Evolutionary conservation across 23 tunicate species (phyloP).

Genomic region (Diplosoma virens): DNA sequence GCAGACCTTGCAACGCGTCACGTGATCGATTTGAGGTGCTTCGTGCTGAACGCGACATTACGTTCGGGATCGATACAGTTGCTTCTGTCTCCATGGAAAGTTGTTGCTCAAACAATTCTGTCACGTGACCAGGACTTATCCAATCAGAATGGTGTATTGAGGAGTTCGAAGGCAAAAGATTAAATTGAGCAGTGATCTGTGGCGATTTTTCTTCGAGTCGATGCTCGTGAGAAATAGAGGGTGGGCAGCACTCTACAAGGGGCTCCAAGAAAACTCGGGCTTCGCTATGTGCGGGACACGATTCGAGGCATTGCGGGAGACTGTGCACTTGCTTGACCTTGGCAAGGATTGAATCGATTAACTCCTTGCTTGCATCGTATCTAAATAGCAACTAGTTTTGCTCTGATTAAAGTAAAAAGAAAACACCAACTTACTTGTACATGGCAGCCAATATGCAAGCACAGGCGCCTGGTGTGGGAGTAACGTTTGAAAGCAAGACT

Average conservation of each 20-base stretch:
- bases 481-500: conserved; percentile 1
- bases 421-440: background rate
- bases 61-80: conserved; percentile 18
- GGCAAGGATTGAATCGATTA: background rate
- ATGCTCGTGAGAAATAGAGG: background rate
- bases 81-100: conserved; percentile 15
- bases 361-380: background rate
- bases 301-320: background rate
- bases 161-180: background rate
- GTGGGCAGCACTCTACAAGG: background rate
- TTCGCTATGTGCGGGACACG: background rate
- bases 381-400: background rate
- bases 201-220: background rate
- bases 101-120: conserved; percentile 3
- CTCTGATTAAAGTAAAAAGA: background rate
- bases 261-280: background rate
- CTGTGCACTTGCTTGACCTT: conserved; percentile 7
- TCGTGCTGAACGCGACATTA: background rate
- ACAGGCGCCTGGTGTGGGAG: conserved; percentile 2
- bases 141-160: background rate
- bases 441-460: conserved; percentile 18
- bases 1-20: background rate
- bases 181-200: background rate
- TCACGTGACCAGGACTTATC: background rate
- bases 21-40: background rate